Percentiles rank a stretch among this genome's conserved stretches.
phyloP scores from a whole-genome alignment of 2,113 vertebrate genomes.

The Pteropus alecto region DNA sequence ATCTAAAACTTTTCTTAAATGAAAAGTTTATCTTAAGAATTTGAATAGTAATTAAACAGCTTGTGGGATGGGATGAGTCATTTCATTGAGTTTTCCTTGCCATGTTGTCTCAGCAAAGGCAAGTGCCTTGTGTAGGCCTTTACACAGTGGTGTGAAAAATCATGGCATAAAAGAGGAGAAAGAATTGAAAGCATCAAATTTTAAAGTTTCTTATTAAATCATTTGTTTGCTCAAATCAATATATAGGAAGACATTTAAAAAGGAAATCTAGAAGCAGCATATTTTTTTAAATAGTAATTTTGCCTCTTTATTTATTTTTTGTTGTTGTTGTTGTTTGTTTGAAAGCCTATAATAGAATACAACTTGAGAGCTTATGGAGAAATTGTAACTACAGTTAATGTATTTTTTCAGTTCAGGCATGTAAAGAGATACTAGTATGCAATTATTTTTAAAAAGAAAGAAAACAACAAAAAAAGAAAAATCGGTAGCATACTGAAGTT shows the following conservation, averaged over 20 bases:
- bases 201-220: neutral
- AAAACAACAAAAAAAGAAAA: constrained; percentile 52
- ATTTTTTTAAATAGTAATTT: constrained; percentile 22
- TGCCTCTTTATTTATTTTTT: neutral
- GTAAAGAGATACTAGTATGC: constrained; percentile 52
- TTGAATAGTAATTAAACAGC: neutral
- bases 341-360: neutral
- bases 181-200: neutral
- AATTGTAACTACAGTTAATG: constrained; percentile 4
- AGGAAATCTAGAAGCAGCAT: neutral
- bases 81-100: neutral
- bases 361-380: constrained; percentile 29
- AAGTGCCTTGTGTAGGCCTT: rapidly evolving
- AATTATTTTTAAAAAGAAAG: constrained; percentile 62
- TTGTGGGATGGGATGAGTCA: neutral
- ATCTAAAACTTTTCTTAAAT: neutral
- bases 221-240: neutral
- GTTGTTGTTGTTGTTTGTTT: neutral
- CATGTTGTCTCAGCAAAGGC: neutral
- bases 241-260: neutral
- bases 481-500: constrained; percentile 60
- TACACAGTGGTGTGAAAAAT: neutral
- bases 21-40: neutral
- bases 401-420: neutral
- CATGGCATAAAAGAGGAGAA: neutral